These are phyloP conservation scores for Macaria notata DNA, from an alignment of 2,888 invertebrate species.

Conservation along the genomic window DNA sequence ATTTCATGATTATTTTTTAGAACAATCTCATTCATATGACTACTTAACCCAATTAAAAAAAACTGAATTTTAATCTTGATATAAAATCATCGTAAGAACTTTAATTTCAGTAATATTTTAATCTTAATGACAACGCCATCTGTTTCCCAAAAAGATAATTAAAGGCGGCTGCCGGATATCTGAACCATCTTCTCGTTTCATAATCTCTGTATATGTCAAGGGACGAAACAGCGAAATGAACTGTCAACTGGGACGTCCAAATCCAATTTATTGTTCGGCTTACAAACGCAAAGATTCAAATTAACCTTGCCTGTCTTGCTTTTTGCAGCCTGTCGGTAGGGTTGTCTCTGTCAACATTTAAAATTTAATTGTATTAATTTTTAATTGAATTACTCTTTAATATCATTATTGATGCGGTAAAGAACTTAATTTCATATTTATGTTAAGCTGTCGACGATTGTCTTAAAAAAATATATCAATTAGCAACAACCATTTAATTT, in stretches of 20 bases:
- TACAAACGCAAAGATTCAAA: conserved; percentile 73
- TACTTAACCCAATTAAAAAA: no score
- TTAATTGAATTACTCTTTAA: no score
- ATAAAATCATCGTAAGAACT: not conserved
- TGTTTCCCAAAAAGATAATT: conserved; percentile 1
- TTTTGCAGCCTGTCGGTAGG: conserved; percentile 53
- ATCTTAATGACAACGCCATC: conserved; percentile 1
- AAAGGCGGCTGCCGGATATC: conserved; percentile 11
- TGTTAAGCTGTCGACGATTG: no score
- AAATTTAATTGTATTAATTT: not conserved
- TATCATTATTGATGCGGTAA: no score
- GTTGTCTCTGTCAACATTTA: conserved; percentile 13
- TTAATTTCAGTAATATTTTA: not conserved
- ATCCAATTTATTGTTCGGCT: conserved; percentile 75
- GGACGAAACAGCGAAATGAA: conserved; percentile 75
- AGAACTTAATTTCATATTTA: no score
- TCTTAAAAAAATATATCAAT: no score
- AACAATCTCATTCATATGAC: no score
- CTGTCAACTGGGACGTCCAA: conserved; percentile 77
- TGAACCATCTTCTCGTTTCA: conserved; percentile 42
- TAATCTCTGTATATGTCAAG: conserved; percentile 73
- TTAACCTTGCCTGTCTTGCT: conserved; percentile 65
- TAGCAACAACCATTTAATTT: no score
- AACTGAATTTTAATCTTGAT: no score
- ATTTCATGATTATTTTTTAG: no score